phyloP scores from a whole-genome alignment of 2,797 vertebrate genomes.

The Eurystomus glaucurus region DNA sequence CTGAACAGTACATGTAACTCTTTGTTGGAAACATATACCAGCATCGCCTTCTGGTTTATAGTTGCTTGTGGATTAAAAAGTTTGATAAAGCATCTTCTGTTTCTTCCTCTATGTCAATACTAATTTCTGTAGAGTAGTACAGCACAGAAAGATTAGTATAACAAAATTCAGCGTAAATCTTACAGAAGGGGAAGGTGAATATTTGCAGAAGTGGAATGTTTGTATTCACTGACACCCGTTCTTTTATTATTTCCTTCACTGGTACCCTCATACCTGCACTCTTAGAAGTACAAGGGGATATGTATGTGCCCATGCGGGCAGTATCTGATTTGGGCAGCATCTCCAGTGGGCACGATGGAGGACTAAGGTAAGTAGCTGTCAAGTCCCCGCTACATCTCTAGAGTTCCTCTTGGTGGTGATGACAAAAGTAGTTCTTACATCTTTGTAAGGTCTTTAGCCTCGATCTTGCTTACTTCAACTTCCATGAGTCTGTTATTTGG shows the following conservation, averaged over 20 bases:
- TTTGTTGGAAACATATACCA: background rate
- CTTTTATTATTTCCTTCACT: background rate
- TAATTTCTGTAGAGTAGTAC: background rate
- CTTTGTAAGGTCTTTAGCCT: background rate
- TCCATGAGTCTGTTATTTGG: background rate
- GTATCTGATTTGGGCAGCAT: background rate
- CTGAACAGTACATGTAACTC: background rate
- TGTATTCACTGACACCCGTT: background rate
- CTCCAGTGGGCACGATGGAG: background rate
- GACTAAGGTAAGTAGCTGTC: background rate
- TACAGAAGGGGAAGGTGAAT: background rate
- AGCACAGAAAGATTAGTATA: background rate
- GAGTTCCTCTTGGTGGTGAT: background rate
- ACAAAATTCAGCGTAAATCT: background rate
- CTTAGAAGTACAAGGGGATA: background rate
- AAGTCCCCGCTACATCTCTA: background rate
- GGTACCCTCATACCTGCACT: accelerated
- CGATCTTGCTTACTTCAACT: background rate
- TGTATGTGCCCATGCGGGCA: too few species aligned
- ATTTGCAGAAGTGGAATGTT: background rate
- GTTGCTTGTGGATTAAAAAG: background rate
- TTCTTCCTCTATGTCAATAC: background rate
- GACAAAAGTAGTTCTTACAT: background rate
- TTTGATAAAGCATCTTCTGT: background rate
- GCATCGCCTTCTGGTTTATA: background rate